Evolutionary conservation across 2,113 vertebrate species (phyloP), one percentile per base, ranked within the genome.

Genomic region (Poeciliopsis turrubarensis): DNA sequence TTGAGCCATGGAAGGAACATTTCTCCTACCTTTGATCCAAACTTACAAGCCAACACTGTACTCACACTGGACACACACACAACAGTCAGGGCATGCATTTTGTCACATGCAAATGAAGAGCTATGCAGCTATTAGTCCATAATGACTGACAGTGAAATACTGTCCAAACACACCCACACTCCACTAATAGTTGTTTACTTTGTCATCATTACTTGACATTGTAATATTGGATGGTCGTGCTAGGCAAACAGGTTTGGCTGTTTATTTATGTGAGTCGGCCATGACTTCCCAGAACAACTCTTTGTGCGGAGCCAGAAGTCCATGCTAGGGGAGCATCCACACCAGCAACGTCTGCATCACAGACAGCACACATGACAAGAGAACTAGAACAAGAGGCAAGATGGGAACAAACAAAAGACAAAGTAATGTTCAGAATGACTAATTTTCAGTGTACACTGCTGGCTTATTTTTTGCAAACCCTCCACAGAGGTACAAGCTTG

Each of bases 401-500:
- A 44, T 39, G 31, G 34, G 57, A 71, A 65, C 80, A 84, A 87
- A 87, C 77, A 89, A 80, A 80, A 83, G 66, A 63, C 68, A 44
- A 79, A 75, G 80, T 64, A 81, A 86, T 71, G 85, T 70, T 64
- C 82, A 82, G 87, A 87, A 84, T 90, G 27, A 47, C 54, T 85
- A 85, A 67, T 68, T 66, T 60, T 76, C 14, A 27, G 65, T 27
- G 61, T 41, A 26, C 51, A 32, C 14, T 60, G 60, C 34, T 32
- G 89, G 82, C 95, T 92, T 94, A 95, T 95, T 95, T 91, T 91
- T 89, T 62, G 47, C 78, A 86, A 87, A 89, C 90, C 92, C 92
- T 86, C 93, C 87, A 94, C 94, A 93, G 94, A 93, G 94, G 82
- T 90, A 89, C 92, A 91, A 91, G 92, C 90, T 89, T 88, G 95